Conservation (phyloP, 2,113 vertebrate species). For the Egretta garzetta region DNA sequence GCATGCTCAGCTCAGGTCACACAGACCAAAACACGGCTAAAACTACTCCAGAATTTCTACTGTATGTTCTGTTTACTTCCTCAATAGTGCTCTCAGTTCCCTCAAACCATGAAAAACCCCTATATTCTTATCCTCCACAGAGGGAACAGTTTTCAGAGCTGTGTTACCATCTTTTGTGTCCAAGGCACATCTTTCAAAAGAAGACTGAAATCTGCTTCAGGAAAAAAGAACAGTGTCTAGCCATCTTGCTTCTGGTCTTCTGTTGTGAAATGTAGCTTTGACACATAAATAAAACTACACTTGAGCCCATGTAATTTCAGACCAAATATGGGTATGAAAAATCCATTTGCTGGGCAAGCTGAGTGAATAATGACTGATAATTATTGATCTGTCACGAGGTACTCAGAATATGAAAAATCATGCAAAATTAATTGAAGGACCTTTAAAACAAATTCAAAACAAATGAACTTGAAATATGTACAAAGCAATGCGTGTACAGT, state of each 20-base stretch:
- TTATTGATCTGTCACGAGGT: constrained; percentile 30
- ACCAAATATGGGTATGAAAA: neutral
- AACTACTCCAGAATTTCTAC: neutral
- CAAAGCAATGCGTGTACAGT: neutral
- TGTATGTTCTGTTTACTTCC: neutral
- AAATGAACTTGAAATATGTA: neutral
- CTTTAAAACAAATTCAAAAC: constrained; percentile 11
- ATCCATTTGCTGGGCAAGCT: constrained; percentile 29
- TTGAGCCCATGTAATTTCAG: neutral
- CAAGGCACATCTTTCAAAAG: neutral
- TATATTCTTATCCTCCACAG: neutral
- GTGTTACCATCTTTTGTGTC: neutral
- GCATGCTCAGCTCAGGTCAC: neutral
- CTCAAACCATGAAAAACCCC: neutral
- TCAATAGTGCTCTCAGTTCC: neutral
- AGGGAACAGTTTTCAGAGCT: neutral
- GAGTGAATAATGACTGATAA: constrained; percentile 40
- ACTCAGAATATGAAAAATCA: neutral
- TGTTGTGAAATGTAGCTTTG: neutral
- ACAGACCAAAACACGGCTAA: neutral
- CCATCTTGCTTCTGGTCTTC: neutral
- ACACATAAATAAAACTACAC: neutral
- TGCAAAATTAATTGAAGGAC: constrained; percentile 24
- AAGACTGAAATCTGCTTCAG: neutral
- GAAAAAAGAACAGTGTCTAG: neutral